Evolutionary conservation across 2,113 vertebrate genomes (phyloP), one percentile per base, ranked within the genome.

Genomic region (Eidolon helvum): DNA sequence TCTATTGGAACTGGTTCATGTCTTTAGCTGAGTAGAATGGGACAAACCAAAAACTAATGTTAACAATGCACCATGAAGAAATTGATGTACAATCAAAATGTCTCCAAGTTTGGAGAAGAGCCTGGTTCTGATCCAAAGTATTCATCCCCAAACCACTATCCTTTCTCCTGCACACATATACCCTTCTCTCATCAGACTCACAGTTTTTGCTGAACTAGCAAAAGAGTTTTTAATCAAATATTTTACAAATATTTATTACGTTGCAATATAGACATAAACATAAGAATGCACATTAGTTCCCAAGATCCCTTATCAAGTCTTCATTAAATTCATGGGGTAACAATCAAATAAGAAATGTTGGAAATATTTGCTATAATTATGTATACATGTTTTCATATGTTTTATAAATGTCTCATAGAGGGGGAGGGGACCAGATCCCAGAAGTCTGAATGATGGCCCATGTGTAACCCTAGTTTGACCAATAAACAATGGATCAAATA

Each of bases 211-310:
- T 57, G 11, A 90, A 55, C 1, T 87, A 7, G 57, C 22, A 83
- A 91, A 90, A 77, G 0, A 94, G 21, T 72, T 96, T 35, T 10
- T 0, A 33, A 82, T 80, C 63, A 90, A 89, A 85, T 66, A 21
- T 79, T 90, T 96, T 82, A 71, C 28, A 94, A 87, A 77, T 75
- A 91, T 78, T 91, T 90, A 71, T 35, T 87, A 48, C 78, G 33
- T 45, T 91, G 26, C 2, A 93, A 74, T 71, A 75, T 16, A 53
- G 2, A 88, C 12, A 85, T 83, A 94, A 96, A 80, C 35, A 50
- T 1, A 66, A 77, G 3, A 91, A 63, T 69, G 26, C 5, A 88
- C 6, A 68, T 77, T 57, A 4, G 19, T 93, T 87, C 9, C 43
- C 21, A 74, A 69, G 24, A 35, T 5, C 9, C 4, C 30, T 87